Percentiles rank a stretch among this genome's conserved stretches.
phyloP scores from a whole-genome alignment of 2,113 vertebrate genomes.

The Microcebus ravelobensis region DNA sequence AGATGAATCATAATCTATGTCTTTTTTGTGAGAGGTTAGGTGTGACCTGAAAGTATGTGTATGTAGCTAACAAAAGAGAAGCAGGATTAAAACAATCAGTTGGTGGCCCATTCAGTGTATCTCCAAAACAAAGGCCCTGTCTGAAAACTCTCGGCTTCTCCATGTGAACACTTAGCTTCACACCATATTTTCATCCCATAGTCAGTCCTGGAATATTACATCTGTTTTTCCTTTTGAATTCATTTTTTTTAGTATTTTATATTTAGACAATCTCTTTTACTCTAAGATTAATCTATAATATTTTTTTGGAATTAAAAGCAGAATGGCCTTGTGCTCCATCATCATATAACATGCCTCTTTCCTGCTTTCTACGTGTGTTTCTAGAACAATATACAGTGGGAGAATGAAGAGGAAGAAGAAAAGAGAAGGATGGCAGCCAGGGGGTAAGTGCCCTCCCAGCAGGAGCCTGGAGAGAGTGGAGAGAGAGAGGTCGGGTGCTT shows the following conservation, averaged over 20 bases:
- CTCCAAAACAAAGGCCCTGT: background rate
- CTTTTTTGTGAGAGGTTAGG: conserved; percentile 55
- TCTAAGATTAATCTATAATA: background rate
- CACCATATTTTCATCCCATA: background rate
- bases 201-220: conserved; percentile 6
- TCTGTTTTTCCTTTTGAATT: background rate
- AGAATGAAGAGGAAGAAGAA: background rate
- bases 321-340: fast-evolving
- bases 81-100: conserved; percentile 56
- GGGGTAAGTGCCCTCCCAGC: background rate
- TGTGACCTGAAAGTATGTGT: conserved; percentile 51
- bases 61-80: conserved; percentile 47
- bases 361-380: background rate
- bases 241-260: background rate
- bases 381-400: background rate
- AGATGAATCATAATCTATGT: conserved; percentile 67
- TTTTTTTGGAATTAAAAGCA: conserved; percentile 13
- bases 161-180: background rate
- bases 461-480: background rate
- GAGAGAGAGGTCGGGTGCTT: background rate
- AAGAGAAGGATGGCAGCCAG: background rate
- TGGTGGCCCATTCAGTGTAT: background rate
- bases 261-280: background rate
- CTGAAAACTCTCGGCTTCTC: background rate
- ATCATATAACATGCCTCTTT: background rate